A percentile compares a stretch with the other conserved stretches of the same genome.
These are phyloP conservation scores for Hyperopisus bebe DNA, from an alignment of 2,113 vertebrate species.

Conservation along the genomic window DNA sequence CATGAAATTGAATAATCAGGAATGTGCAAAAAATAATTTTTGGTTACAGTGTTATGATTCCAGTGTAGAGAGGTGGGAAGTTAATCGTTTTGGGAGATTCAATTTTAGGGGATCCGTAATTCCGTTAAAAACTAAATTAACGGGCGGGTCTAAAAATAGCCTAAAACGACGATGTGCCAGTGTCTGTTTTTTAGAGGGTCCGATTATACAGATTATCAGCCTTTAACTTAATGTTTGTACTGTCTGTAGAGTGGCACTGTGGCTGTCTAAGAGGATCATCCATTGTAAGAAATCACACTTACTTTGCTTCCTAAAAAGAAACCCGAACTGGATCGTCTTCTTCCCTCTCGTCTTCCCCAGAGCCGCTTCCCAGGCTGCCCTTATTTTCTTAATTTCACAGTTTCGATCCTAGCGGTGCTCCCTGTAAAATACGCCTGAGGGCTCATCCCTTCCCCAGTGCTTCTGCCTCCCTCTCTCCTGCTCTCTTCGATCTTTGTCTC, in stretches of 20 bases:
- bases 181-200: not conserved
- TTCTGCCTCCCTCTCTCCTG: slow-evolving; percentile 14
- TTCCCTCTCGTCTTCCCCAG: not conserved
- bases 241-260: not conserved
- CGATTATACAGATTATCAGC: not conserved
- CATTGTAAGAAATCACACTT: not conserved
- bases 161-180: not conserved
- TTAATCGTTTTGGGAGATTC: not conserved
- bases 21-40: too few species aligned
- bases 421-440: not conserved
- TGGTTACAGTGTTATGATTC: not conserved
- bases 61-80: not conserved
- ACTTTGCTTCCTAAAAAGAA: not conserved
- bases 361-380: not conserved
- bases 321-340: not conserved
- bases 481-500: not conserved
- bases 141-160: not conserved
- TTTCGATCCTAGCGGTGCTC: slow-evolving; percentile 10
- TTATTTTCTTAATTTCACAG: not conserved
- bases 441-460: slow-evolving; percentile 11
- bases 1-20: not conserved
- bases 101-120: not conserved
- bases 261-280: not conserved
- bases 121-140: not conserved
- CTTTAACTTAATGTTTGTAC: not conserved